phyloP scores from a whole-genome alignment of 2,113 vertebrate genomes.

The Sisor rabdophorus region DNA sequence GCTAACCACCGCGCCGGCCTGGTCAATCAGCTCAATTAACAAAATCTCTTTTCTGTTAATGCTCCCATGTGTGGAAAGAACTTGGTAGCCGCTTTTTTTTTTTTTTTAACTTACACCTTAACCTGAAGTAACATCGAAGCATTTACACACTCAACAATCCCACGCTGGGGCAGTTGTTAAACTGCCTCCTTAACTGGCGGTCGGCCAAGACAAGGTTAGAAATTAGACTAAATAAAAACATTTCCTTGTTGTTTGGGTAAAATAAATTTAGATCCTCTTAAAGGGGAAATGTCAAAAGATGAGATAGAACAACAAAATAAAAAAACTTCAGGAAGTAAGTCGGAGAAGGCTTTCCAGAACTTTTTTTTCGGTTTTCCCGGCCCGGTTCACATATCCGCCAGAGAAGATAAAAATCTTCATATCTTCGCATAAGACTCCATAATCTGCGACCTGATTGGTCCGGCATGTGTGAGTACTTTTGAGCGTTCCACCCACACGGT shows the following conservation, averaged over 20 bases:
- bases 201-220: not conserved
- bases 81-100: too few species aligned
- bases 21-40: too few species aligned
- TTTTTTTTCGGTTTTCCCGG: not conserved
- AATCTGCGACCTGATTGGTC: not conserved
- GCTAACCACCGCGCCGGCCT: too few species aligned
- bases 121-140: not conserved
- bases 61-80: too few species aligned
- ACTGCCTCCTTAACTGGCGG: not conserved
- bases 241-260: not conserved
- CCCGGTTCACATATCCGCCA: not conserved
- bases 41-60: too few species aligned
- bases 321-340: too few species aligned
- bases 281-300: not conserved
- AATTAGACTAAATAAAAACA: constrained; percentile 11
- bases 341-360: not conserved
- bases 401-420: not conserved
- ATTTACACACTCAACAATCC: not conserved
- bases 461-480: not conserved
- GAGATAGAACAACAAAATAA: not conserved
- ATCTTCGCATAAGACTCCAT: not conserved
- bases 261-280: not conserved
- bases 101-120: not conserved
- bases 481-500: constrained; percentile 10
- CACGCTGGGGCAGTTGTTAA: not conserved